Evolutionary conservation across 1,140 invertebrate genomes (phyloP).

Genomic region (Brachionus paranguensis): DNA sequence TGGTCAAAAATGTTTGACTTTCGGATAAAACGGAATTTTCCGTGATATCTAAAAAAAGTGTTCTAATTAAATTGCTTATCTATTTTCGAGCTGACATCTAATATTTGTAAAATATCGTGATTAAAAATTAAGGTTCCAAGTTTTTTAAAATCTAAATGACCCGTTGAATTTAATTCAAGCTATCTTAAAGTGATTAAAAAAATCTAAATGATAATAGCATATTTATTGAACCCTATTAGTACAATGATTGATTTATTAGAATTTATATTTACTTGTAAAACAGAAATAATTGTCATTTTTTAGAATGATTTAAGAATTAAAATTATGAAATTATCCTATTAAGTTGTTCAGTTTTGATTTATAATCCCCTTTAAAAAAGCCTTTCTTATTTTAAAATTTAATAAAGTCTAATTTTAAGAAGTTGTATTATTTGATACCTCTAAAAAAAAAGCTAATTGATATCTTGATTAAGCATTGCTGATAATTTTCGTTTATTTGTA

Average conservation of each 20-base stretch:
- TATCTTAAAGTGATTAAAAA: too few species aligned
- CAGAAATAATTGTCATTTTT: too few species aligned
- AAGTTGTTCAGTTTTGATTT: neutral
- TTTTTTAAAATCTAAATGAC: too few species aligned
- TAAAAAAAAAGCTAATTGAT: neutral
- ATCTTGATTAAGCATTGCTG: neutral
- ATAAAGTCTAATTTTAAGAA: neutral
- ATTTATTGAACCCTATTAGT: too few species aligned
- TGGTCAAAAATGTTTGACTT: neutral
- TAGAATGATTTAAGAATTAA: too few species aligned
- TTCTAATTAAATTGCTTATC: constrained; percentile 2
- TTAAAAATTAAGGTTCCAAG: neutral
- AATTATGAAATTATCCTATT: too few species aligned
- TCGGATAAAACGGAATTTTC: neutral
- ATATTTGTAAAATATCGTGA: neutral
- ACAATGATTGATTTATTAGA: too few species aligned
- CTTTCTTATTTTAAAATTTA: neutral
- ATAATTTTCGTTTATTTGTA: neutral
- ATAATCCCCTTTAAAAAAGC: neutral
- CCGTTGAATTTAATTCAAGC: too few species aligned
- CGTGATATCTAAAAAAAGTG: neutral
- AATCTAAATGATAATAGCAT: too few species aligned
- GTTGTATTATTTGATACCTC: neutral
- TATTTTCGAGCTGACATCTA: neutral
- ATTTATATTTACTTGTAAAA: too few species aligned